Evolutionary conservation across 1,140 invertebrate genomes (phyloP), one percentile per base, ranked within the genome.

Genomic region (Hormaphis cornu): DNA sequence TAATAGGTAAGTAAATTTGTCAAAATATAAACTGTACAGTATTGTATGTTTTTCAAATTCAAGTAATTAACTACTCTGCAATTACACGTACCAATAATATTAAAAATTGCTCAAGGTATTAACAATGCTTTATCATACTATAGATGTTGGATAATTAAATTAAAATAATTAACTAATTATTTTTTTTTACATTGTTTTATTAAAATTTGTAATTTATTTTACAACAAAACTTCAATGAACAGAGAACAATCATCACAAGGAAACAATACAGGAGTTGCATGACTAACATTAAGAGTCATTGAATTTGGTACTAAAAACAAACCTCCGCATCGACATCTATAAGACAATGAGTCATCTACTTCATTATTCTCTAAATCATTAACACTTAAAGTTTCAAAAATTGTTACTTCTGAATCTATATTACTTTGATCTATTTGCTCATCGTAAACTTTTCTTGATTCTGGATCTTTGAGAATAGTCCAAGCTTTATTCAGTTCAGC

Each of bases 221-320:
- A 28, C 30, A 66, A 54, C 4, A n/a, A n/a, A 18, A 71, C 30
- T 40, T 71, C 46, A 52, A 71, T n/a, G 22, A 71, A 53, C 42
- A 71, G 53, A 37, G 70, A 71, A 71, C 70, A 71, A 50, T 59
- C 59, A 42, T 71, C 70, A 71, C 70, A 71, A 26, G 53, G 46
- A 42, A 66, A 40, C 12, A 71, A 22, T 37, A 71, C 26, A 40
- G 40, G 33, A 10, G 53, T 30, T 14, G 12, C 22, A 5, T 35
- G 20, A 48, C 16, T n/a, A 52, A 50, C 22, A 71, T 44, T 50
- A 12, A 35, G 4, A 58, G 46, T 33, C 30, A 44, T 54, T 24
- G 28, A 46, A 20, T 52, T 50, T 2, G 56, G 56, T 22, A 71
- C 42, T 33, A 48, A 24, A 63, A 48, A 71, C 18, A 52, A 18